Base-by-base conservation (phyloP, 92 coral and sea anemone genomes). In the Pocillopora meandrina region DNA sequence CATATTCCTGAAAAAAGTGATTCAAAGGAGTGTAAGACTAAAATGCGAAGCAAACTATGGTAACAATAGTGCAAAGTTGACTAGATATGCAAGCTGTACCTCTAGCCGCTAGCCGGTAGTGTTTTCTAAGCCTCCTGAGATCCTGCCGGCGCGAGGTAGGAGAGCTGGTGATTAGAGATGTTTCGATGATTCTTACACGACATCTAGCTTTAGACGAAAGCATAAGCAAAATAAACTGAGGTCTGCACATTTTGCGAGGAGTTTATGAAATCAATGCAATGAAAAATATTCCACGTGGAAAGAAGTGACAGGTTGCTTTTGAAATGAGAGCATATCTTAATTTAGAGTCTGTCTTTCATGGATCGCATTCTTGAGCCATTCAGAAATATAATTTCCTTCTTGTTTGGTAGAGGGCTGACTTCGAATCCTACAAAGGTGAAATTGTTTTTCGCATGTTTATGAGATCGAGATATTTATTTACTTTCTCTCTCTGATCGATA, bases 351-450 rank as follows among this genome's bases (percentile, higher is more conserved):
- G 6, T 20, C 34, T 11, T 13, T n/a, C 21, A 80, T 80, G 84
- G 84, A 80, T 58, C 72, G 36, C 42, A 33, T 80, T 34, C 13
- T 69, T 69, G 76, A 70, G 59, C 76, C 64, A 26, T 58, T 80
- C 52, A 56, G 57, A 16, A 80, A 57, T 18, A 15, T 80, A 12
- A 6, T 80, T 56, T 31, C 55, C 12, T 34, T 69, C 63, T 68
- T 70, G 52, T 80, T 56, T 69, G 76, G 84, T 12, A 19, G 57
- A 19, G 57, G 15, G 19, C 13, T 35, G 35, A 56, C 57, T 63
- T 80, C 62, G 31, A 65, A 66, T 49, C 14, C 8, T 7, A 42
- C 14, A 1, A 26, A 31, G 35, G 31, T 23, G 9, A 71, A 14
- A 16, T 35, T 16, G 15, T 56, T 4, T 7, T 42, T 26, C 31